These are phyloP conservation scores for Phyllotreta striolata DNA, from an alignment of 2,888 invertebrate species.

Conservation along the genomic window DNA sequence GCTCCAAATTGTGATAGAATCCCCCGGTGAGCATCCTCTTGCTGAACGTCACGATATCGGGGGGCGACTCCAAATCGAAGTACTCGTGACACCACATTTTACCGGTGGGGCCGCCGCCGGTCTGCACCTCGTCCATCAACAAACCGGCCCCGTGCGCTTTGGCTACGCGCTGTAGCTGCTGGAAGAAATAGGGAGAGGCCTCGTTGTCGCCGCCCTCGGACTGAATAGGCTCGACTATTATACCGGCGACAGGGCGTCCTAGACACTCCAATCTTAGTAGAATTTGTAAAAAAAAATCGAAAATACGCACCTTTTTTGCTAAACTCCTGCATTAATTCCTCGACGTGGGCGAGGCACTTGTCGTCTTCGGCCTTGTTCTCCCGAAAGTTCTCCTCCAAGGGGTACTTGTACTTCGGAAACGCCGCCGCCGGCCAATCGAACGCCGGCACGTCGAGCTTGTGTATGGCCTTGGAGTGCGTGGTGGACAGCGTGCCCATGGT, in stretches of 20 bases:
- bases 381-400: constrained; percentile 77
- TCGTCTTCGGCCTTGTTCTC: constrained; percentile 89
- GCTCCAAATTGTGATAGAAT: constrained; percentile 81
- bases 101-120: constrained; percentile 97
- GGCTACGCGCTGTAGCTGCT: constrained; percentile 80
- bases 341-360: constrained; percentile 72
- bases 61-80: constrained; percentile 84
- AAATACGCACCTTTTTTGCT: constrained; percentile 72
- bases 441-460: constrained; percentile 93
- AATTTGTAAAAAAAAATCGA: constrained; percentile 3
- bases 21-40: constrained; percentile 99
- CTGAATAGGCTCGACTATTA: constrained; percentile 96
- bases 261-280: not conserved
- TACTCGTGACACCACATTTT: constrained; percentile 98
- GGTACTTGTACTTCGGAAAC: constrained; percentile 93
- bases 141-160: constrained; percentile 81
- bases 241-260: constrained; percentile 81
- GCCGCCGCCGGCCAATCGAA: constrained; percentile 96
- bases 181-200: constrained; percentile 91
- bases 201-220: constrained; percentile 98
- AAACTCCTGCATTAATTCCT: constrained; percentile 76
- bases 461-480: constrained; percentile 95
- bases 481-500: constrained; percentile 86
- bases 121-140: constrained; percentile 97
- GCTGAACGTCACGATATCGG: constrained; percentile 96